Percentiles rank a stretch among this genome's conserved stretches.
phyloP scores from a whole-genome alignment of 92 coral and sea anemone genomes.

The Phenganax marumi region DNA sequence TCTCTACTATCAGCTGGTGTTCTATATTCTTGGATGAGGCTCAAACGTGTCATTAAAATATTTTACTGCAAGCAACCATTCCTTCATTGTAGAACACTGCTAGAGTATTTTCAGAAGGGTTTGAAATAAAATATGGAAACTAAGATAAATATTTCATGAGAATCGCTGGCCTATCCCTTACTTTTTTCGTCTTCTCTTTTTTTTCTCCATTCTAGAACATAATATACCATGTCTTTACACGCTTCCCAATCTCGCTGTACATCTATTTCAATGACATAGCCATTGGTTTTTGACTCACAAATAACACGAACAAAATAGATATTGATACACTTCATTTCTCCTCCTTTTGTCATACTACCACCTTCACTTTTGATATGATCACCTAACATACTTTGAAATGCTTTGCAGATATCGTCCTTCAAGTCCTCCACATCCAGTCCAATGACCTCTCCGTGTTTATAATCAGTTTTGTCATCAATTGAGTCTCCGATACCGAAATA shows the following conservation, averaged over 20 bases:
- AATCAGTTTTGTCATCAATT: conserved; percentile 41
- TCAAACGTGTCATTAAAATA: too few species aligned
- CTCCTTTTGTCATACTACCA: conserved; percentile 56
- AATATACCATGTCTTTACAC: conserved; percentile 55
- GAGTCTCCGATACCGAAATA: conserved; percentile 61
- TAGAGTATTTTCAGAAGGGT: neutral
- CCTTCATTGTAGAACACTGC: neutral
- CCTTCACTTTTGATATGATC: conserved; percentile 61
- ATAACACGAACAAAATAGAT: conserved; percentile 58
- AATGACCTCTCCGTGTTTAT: conserved; percentile 55
- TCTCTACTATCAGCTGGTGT: too few species aligned
- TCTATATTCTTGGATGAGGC: too few species aligned
- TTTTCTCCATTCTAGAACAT: conserved; percentile 53
- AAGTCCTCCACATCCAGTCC: conserved; percentile 59
- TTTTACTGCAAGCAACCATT: neutral
- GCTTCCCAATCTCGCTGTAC: conserved; percentile 57
- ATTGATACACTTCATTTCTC: conserved; percentile 53
- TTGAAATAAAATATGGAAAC: neutral
- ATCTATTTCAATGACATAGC: conserved; percentile 64
- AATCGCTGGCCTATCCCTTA: neutral
- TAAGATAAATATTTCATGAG: neutral
- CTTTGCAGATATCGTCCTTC: conserved; percentile 57
- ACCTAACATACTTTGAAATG: conserved; percentile 53
- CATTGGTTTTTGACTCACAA: conserved; percentile 37
- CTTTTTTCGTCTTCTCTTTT: conserved; percentile 30